A percentile compares a stretch with the other conserved stretches of the same genome.
These are phyloP conservation scores for Macrosteles quadrilineatus DNA, from an alignment of 1,140 invertebrate species.

Conservation along the genomic window DNA sequence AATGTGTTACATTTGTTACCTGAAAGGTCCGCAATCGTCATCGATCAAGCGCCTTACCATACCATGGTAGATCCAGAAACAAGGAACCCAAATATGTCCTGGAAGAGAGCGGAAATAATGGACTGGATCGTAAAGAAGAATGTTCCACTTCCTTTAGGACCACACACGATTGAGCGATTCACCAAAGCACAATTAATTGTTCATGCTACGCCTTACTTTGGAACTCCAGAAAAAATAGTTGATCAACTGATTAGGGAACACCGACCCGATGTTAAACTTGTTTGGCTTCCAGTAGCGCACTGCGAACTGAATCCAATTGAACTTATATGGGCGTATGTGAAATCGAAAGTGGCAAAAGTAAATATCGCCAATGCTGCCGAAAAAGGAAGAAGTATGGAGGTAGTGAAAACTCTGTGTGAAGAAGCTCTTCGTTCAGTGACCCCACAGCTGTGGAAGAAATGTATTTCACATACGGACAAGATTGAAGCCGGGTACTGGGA, in stretches of 20 bases:
- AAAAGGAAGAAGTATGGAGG: background rate
- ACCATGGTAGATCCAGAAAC: too few relatives aligned
- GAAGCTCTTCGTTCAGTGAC: background rate
- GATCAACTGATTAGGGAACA: background rate
- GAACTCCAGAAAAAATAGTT: background rate
- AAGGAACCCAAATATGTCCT: too few relatives aligned
- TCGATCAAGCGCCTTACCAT: too few relatives aligned
- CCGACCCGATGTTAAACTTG: constrained; percentile 20
- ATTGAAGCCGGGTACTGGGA: background rate
- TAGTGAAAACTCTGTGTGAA: background rate
- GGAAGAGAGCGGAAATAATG: background rate
- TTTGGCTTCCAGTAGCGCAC: too few relatives aligned
- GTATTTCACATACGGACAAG: background rate
- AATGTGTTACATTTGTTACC: too few relatives aligned
- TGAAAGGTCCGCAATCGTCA: background rate
- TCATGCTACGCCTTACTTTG: background rate
- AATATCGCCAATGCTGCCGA: constrained; percentile 15
- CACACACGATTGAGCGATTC: too few relatives aligned
- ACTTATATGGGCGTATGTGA: constrained; percentile 29
- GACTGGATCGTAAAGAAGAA: too few relatives aligned
- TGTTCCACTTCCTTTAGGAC: too few relatives aligned
- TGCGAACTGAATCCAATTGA: constrained; percentile 33
- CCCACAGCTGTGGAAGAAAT: background rate
- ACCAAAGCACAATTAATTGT: too few relatives aligned
- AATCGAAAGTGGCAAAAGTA: constrained; percentile 26